Percentiles rank a stretch among this genome's conserved stretches.
Conservation (phyloP, 2,113 vertebrate genomes). For the Pangasianodon hypophthalmus region DNA sequence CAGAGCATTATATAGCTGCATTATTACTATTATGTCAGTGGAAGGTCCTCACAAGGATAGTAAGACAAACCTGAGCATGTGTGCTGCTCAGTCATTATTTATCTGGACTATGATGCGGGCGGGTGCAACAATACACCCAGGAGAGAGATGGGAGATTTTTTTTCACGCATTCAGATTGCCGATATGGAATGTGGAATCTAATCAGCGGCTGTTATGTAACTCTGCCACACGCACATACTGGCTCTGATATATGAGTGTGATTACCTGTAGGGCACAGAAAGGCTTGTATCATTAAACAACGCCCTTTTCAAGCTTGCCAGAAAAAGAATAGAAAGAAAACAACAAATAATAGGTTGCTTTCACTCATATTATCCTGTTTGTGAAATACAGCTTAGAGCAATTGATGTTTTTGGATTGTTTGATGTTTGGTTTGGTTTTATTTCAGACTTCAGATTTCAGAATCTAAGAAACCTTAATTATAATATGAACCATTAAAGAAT, state of each 20-base stretch:
- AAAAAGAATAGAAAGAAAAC: neutral
- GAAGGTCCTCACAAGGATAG: neutral
- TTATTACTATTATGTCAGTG: neutral
- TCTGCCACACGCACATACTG: neutral
- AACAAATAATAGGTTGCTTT: neutral
- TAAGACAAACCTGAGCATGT: neutral
- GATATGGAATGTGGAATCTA: constrained; percentile 34
- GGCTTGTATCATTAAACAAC: constrained; percentile 24
- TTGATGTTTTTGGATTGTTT: neutral
- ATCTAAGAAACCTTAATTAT: neutral
- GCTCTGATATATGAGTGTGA: constrained; percentile 34
- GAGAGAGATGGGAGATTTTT: neutral
- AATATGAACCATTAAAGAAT: neutral
- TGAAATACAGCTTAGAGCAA: neutral
- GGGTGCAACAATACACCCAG: neutral
- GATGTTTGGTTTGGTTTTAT: neutral
- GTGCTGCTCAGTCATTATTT: neutral
- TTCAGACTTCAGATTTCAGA: neutral
- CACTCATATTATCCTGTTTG: neutral
- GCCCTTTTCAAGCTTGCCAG: neutral
- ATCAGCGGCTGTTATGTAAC: constrained; percentile 45
- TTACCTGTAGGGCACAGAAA: constrained; percentile 27
- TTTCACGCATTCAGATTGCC: constrained; percentile 21
- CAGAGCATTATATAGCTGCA: neutral
- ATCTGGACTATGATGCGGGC: constrained; percentile 1